Percentiles rank a stretch among this genome's conserved stretches.
These are phyloP conservation scores for Pyrrhosoma nymphula DNA, from an alignment of 2,888 invertebrate genomes.

Conservation along the genomic window DNA sequence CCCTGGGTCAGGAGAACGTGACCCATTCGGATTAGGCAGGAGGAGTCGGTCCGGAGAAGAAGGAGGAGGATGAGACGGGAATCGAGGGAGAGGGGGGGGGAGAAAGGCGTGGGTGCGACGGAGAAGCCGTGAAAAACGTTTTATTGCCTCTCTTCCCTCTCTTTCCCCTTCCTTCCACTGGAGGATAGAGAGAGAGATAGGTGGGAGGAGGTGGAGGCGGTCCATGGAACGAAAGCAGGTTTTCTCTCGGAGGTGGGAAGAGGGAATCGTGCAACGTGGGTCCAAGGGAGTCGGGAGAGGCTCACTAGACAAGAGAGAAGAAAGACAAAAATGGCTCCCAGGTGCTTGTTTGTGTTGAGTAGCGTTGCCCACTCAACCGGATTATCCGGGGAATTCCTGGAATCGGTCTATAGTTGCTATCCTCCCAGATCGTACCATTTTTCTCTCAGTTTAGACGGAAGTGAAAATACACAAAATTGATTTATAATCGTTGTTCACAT, in stretches of 20 bases:
- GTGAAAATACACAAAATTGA: too few relatives aligned
- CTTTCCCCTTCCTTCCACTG: background rate
- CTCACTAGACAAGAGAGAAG: background rate
- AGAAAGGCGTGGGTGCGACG: background rate
- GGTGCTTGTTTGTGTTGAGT: background rate
- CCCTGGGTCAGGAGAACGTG: slow-evolving; percentile 3
- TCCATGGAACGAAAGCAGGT: background rate
- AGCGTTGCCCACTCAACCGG: too few relatives aligned
- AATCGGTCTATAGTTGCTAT: too few relatives aligned
- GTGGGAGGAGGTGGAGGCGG: background rate
- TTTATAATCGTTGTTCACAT: too few relatives aligned
- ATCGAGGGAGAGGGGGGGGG: background rate
- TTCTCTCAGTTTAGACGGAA: too few relatives aligned
- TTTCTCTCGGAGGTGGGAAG: background rate
- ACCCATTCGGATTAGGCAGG: background rate
- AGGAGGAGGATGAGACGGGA: background rate
- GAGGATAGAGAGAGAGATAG: background rate
- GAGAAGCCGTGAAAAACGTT: background rate
- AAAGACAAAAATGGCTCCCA: background rate
- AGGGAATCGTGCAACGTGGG: background rate
- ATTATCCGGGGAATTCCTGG: too few relatives aligned
- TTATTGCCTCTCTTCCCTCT: background rate
- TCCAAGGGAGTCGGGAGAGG: background rate
- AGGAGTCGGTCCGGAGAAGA: background rate
- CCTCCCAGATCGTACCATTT: too few relatives aligned